Conservation (phyloP, 2,797 vertebrate species). For the Parambassis ranga region DNA sequence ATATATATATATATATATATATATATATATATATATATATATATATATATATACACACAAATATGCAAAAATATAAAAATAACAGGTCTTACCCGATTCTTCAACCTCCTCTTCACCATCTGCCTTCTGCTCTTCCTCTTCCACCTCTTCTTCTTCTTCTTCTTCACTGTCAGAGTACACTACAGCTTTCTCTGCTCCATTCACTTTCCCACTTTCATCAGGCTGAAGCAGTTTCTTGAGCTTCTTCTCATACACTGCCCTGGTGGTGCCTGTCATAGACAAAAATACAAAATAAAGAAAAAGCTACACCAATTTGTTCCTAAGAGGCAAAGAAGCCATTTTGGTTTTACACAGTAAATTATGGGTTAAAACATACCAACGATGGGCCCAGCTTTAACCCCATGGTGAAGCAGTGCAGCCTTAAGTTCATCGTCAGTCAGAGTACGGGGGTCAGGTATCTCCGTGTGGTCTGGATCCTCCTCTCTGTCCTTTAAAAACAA, state of each 20-base stretch:
- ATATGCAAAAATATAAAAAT: background rate
- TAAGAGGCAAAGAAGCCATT: background rate
- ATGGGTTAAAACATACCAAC: too few relatives aligned
- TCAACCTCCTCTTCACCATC: conserved; percentile 47
- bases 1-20: too few relatives aligned
- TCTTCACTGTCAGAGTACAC: conserved; percentile 77
- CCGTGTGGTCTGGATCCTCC: conserved; percentile 8
- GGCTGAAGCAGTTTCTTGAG: conserved; percentile 73
- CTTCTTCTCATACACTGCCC: conserved; percentile 84
- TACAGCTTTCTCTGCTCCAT: conserved; percentile 35
- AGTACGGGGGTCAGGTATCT: conserved; percentile 65
- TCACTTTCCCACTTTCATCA: conserved; percentile 17
- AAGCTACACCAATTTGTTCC: background rate
- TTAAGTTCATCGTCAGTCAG: conserved; percentile 82
- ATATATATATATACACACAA: too few relatives aligned
- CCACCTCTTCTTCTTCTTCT: conserved; percentile 60
- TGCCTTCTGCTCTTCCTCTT: conserved; percentile 39
- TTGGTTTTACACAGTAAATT: too few relatives aligned
- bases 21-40: too few relatives aligned
- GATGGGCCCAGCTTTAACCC: conserved; percentile 84
- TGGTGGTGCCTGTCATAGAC: conserved; percentile 80
- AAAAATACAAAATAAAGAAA: background rate
- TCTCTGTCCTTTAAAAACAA: conserved; percentile 7
- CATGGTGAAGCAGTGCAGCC: conserved; percentile 72
- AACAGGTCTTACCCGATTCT: conserved; percentile 47